These are phyloP conservation scores for Nipponia nippon DNA, from an alignment of 2,113 vertebrate species.

Conservation along the genomic window DNA sequence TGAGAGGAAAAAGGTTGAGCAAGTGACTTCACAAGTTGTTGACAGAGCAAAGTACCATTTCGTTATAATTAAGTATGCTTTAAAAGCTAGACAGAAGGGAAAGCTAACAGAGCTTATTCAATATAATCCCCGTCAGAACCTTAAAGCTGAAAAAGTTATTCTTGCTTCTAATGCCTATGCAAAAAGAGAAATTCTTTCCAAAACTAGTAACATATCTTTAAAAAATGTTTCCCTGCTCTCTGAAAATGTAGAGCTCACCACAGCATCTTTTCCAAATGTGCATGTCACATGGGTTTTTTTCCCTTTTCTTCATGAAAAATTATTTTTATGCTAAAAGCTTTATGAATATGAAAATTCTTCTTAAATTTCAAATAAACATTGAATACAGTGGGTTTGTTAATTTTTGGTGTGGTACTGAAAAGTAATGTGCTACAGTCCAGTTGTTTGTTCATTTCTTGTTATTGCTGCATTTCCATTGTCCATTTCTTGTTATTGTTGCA, in stretches of 20 bases:
- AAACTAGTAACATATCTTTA: not conserved
- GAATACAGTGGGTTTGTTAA: not conserved
- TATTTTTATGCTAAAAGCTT: not conserved
- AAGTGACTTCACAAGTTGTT: constrained; percentile 59
- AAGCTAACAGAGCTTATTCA: not conserved
- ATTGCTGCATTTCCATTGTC: no score
- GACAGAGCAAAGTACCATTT: constrained; percentile 53
- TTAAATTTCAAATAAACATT: not conserved
- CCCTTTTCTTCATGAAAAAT: not conserved
- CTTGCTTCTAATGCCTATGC: not conserved
- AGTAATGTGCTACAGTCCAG: not conserved
- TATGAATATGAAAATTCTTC: not conserved
- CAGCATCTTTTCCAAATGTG: not conserved
- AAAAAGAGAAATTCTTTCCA: not conserved
- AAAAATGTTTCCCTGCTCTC: not conserved
- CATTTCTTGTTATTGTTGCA: not conserved
- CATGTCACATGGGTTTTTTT: not conserved
- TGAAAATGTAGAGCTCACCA: not conserved
- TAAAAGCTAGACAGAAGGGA: not conserved
- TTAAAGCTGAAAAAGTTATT: not conserved
- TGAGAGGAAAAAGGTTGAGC: constrained; percentile 36
- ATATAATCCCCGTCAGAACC: not conserved
- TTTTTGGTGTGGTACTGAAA: not conserved
- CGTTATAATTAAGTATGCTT: not conserved
- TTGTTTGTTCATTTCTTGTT: not conserved